Evolutionary conservation across 2,888 invertebrate species (phyloP), one percentile per base, ranked within the genome.

Genomic region (Clusia tigrina): DNA sequence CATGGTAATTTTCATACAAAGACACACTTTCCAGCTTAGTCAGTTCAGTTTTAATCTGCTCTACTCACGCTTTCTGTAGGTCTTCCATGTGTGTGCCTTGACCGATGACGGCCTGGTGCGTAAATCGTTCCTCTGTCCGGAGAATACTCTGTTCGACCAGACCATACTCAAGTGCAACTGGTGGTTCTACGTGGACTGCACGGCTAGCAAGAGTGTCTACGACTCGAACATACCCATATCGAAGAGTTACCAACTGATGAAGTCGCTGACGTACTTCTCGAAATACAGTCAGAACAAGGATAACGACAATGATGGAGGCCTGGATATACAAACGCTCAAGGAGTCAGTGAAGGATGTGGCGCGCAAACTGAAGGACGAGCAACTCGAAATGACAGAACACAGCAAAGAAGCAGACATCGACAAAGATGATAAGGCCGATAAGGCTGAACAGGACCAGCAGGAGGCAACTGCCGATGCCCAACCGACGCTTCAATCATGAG

Each of bases 121-220:
- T 89, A 95, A 95, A 83, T 94, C 94, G 54, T 95, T 95, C 85
- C 87, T 94, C 53, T 95, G 95, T 78, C 95, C 95, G 0, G 94
- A 95, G 81, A 94, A 93, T 26, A 95, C 95, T 0, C 87, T 95
- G 58, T 95, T 95, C 83, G 95, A 95, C 78, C 95, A 95, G 82
- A 93, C 93, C 22, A 92, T 95, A 54, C 86, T 95, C 3, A 94
- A 94, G 80, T 95, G 95, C 83, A 95, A 95, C 82, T 95, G 94
- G 94, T 95, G 94, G 93, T 94, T 95, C 85, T 95, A 94, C 81
- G 94, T 95, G 0, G 94, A 95, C 79, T 95, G 95, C 83, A 91
- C 92, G 81, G 88, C 89, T 60, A 93, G 94, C 22, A 89, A 88
- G 72, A 89, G 88, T 68, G 85, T 94, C 24, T 95, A 94, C 81